Evolutionary conservation across 92 coral and sea anemone genomes (phyloP), one percentile per base, ranked within the genome.

Genomic region (Isaurus tuberculatus): DNA sequence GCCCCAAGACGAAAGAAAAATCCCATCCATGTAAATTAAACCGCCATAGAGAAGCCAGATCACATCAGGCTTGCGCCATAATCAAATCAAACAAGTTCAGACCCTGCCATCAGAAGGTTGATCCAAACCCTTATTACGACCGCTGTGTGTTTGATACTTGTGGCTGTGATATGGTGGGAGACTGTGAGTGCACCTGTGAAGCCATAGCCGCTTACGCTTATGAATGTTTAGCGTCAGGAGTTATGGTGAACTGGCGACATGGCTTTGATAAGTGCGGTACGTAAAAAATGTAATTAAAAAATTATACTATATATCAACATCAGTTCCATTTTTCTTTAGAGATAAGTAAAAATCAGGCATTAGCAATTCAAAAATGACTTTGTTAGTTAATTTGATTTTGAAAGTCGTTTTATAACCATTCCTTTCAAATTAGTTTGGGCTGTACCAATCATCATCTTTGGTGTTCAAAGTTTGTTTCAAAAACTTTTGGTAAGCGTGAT

Each of bases 121-220:
- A 92, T 67, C 92, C 95, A 9, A 87, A 83, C 28, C 84, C 75
- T 16, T 92, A 92, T 30, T 92, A 85, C 51, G 92, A 92, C 22
- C 88, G 92, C 53, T 92, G 95, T 40, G 91, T 89, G 58, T 92
- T 89, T 33, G 95, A 92, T 61, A 86, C 95, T 2, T 92, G 95
- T 66, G 95, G 95, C 9, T 92, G 95, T 42, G 94, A 92, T 65
- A 89, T 80, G 88, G 95, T 90, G n/a, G 95, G 95, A 43, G 95
- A 92, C 43, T 92, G 95, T 80, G 95, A 92, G 65, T 92, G 95
- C 48, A 92, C 91, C 25, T 92, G 95, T 73, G 91, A 90, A 44
- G 95, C 95, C 16, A 92, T 92, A 14, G 95, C 95, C 58, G 95
- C 92, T 13, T 92, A 91, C 33, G 95, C 95, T n/a, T 89, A 90